Evolutionary conservation across 2,797 vertebrate species (phyloP).

Genomic region (Eupleurogrammus muticus): DNA sequence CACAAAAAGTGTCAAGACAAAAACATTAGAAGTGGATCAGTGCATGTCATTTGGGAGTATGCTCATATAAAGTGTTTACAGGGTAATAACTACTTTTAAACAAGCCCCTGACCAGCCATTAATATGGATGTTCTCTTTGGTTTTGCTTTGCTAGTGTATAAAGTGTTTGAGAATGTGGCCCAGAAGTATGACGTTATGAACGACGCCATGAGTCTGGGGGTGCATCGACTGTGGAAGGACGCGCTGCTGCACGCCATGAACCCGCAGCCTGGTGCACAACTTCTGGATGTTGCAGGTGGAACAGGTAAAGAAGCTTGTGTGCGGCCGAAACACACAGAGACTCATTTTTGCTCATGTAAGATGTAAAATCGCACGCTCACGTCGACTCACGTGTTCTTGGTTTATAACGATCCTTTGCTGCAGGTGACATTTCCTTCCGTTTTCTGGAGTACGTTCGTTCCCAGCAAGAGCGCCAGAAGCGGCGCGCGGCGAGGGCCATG

Average conservation of each 20-base stretch:
- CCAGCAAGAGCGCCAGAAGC: slow-evolving; percentile 77
- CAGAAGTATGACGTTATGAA: slow-evolving; percentile 97
- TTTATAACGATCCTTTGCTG: not conserved
- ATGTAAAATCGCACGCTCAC: not conserved
- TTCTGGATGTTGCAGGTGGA: slow-evolving; percentile 95
- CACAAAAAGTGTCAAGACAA: not conserved
- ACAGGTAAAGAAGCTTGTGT: slow-evolving; percentile 84
- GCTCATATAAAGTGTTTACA: not conserved
- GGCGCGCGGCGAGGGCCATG: slow-evolving; percentile 65
- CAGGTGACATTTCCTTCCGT: slow-evolving; percentile 96
- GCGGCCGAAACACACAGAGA: not conserved
- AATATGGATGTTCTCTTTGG: not conserved
- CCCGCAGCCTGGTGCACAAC: slow-evolving; percentile 88
- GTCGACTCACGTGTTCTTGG: not conserved
- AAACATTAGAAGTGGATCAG: not conserved
- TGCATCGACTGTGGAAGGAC: slow-evolving; percentile 97
- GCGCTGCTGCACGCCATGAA: slow-evolving; percentile 89
- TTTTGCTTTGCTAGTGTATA: slow-evolving; percentile 84
- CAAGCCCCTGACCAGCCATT: not conserved
- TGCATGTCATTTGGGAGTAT: not conserved
- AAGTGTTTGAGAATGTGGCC: slow-evolving; percentile 95
- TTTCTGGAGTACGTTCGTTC: slow-evolving; percentile 90
- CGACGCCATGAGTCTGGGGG: slow-evolving; percentile 95
- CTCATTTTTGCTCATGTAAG: too few species aligned
- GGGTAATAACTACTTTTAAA: not conserved